A percentile compares a stretch with the other conserved stretches of the same genome.
phyloP scores from a whole-genome alignment of 2,113 vertebrate species.

The Ciconia stormi region DNA sequence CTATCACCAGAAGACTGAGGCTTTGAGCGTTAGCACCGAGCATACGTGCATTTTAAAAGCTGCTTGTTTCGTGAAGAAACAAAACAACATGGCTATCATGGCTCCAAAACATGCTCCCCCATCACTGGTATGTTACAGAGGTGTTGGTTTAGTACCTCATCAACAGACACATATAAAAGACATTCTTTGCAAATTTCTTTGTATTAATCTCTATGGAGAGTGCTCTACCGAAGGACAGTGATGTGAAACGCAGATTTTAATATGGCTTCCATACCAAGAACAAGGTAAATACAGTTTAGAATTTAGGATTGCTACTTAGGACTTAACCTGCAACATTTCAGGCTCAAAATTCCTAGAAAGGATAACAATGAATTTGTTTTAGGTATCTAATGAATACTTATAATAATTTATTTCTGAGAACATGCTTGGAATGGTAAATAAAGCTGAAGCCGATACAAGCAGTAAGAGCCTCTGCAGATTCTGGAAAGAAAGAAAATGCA shows the following conservation, averaged over 20 bases:
- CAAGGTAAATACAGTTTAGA: background rate
- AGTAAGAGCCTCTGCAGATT: background rate
- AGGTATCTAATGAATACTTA: background rate
- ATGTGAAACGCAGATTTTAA: background rate
- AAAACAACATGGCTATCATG: background rate
- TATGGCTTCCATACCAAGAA: background rate
- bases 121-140: background rate
- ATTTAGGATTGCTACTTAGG: background rate
- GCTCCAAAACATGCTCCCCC: background rate
- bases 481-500: background rate
- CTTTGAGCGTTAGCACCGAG: background rate
- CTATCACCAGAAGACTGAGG: background rate
- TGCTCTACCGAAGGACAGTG: background rate
- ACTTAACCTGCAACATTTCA: background rate
- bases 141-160: background rate
- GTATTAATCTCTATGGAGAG: background rate
- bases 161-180: background rate
- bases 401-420: background rate
- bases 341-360: background rate
- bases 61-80: background rate
- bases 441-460: background rate
- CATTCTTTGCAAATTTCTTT: background rate
- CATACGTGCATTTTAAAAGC: background rate
- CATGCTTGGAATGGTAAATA: background rate
- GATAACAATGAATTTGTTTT: background rate